Conservation (phyloP, 1,140 invertebrate species). For the Coenobita brevimanus region DNA sequence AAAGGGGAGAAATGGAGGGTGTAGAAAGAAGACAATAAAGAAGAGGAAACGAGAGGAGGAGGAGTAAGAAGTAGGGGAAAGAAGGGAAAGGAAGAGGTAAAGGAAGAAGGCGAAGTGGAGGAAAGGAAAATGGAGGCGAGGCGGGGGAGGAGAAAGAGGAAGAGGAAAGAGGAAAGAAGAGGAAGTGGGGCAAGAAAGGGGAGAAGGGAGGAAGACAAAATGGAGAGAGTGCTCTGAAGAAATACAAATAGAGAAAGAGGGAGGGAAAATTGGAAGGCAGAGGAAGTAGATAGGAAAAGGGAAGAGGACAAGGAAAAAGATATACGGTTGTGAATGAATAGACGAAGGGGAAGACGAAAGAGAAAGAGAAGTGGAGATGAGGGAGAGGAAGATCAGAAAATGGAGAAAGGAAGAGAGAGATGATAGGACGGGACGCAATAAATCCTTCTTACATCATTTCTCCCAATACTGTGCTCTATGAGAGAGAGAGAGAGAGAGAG, state of each 20-base stretch:
- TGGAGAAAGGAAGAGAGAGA: not conserved
- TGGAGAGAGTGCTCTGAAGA: not conserved
- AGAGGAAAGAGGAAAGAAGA: slow-evolving; percentile 24
- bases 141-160: slow-evolving; percentile 13
- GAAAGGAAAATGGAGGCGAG: not conserved
- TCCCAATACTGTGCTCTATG: too few species aligned
- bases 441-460: too few species aligned
- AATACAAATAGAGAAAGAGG: slow-evolving; percentile 7
- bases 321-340: not conserved
- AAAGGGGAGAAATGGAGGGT: not conserved
- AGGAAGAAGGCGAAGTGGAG: not conserved
- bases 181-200: slow-evolving; percentile 6
- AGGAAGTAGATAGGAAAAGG: not conserved
- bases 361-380: not conserved
- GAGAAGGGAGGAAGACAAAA: not conserved
- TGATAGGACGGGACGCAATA: not conserved
- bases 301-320: not conserved
- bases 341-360: not conserved
- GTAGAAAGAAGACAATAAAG: not conserved
- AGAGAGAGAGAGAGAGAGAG: too few species aligned
- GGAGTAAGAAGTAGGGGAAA: not conserved
- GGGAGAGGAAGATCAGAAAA: not conserved
- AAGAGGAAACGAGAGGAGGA: not conserved
- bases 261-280: not conserved
- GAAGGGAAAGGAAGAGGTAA: too few species aligned